These are phyloP conservation scores for Anadara kagoshimensis DNA, from an alignment of 1,140 invertebrate species.

Conservation along the genomic window DNA sequence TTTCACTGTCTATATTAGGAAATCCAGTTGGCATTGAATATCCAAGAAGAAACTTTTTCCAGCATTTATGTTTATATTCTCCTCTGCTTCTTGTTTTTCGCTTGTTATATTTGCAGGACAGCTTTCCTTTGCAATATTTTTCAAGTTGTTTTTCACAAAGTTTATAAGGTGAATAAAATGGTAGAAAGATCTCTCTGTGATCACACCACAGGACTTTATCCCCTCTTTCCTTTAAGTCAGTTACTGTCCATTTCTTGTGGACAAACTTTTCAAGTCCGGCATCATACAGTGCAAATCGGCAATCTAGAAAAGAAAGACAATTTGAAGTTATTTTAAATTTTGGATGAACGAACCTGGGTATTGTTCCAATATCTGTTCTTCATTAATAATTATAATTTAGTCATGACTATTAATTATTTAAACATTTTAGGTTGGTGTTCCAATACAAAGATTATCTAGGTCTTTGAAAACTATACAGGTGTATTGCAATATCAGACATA, in stretches of 20 bases:
- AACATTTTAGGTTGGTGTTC: no score
- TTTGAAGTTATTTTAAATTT: no score
- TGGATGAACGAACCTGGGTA: no score
- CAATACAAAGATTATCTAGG: no score
- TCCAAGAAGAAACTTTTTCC: constrained; percentile 53
- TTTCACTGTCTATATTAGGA: constrained; percentile 40
- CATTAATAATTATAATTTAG: no score
- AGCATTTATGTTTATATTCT: constrained; percentile 58
- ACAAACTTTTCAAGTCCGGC: constrained; percentile 22
- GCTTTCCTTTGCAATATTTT: constrained; percentile 28
- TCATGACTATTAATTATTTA: no score
- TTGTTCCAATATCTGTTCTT: no score
- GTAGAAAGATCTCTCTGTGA: constrained; percentile 29
- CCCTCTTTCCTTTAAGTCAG: constrained; percentile 21
- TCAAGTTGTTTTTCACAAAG: constrained; percentile 20
- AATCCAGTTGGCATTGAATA: constrained; percentile 49
- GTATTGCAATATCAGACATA: no score
- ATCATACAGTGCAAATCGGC: constrained; percentile 34
- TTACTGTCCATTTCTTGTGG: constrained; percentile 33
- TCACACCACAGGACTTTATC: constrained; percentile 35
- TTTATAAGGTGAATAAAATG: constrained; percentile 22
- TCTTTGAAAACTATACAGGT: no score
- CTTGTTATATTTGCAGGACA: constrained; percentile 20
- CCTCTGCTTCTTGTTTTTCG: constrained; percentile 43
- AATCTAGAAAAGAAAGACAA: constrained; percentile 21